Conservation (phyloP, 2,888 invertebrate genomes). For the Idaea dimidiata region DNA sequence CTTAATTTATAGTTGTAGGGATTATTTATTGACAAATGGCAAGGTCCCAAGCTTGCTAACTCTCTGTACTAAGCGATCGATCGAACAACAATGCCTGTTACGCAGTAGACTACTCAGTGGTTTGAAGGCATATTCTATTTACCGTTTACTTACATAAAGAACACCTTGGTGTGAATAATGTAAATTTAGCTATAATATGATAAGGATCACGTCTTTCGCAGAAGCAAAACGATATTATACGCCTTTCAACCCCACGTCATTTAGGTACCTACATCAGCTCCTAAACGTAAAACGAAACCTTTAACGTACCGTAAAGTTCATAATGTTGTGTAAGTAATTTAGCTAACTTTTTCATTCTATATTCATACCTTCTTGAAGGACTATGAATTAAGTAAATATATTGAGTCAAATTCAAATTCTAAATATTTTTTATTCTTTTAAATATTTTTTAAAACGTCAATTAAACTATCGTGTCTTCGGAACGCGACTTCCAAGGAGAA, state of each 20-base stretch:
- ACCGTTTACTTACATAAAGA: constrained; percentile 5
- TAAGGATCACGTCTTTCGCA: constrained; percentile 39
- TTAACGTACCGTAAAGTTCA: constrained; percentile 32
- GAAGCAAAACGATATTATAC: constrained; percentile 25
- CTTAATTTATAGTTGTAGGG: constrained; percentile 21
- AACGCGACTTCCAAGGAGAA: too few species aligned
- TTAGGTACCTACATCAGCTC: constrained; percentile 19
- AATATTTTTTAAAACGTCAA: too few species aligned
- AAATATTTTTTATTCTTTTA: too few species aligned
- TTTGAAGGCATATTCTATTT: not conserved
- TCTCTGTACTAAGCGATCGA: not conserved
- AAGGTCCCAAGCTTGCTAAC: constrained; percentile 7
- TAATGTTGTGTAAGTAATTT: constrained; percentile 19
- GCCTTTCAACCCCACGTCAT: constrained; percentile 29
- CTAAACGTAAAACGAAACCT: constrained; percentile 36
- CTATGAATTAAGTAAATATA: not conserved
- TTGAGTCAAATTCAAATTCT: too few species aligned
- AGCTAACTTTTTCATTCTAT: not conserved
- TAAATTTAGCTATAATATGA: constrained; percentile 31
- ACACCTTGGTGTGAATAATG: constrained; percentile 16
- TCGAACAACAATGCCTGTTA: not conserved
- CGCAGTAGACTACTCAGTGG: not conserved
- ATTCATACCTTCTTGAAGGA: not conserved
- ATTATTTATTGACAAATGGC: constrained; percentile 24
- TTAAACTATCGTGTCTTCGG: too few species aligned